Conservation (phyloP, 2,113 vertebrate species). For the Oreamnos americanus region DNA sequence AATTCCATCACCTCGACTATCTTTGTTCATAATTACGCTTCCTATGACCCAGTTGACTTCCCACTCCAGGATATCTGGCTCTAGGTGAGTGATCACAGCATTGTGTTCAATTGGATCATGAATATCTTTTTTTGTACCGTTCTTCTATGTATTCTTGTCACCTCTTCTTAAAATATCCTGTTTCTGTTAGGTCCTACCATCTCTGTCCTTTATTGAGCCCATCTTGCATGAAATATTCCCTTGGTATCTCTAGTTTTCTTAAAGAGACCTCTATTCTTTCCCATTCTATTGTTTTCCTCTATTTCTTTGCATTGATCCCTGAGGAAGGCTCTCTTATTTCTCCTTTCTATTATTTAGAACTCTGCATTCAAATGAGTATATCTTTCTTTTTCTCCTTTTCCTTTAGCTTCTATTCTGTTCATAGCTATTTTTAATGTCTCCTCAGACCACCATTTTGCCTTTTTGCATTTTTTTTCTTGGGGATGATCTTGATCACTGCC, state of each 20-base stretch:
- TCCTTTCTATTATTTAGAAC: background rate
- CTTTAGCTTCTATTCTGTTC: background rate
- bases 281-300: background rate
- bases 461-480: background rate
- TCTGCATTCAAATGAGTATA: background rate
- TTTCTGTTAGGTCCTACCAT: background rate
- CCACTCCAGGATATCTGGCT: background rate
- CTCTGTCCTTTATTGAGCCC: background rate
- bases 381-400: background rate
- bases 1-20: background rate
- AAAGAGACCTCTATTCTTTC: background rate
- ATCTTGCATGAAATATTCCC: background rate
- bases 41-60: background rate
- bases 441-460: background rate
- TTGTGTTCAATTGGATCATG: rapidly evolving
- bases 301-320: background rate
- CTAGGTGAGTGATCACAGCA: background rate
- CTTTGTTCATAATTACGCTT: background rate
- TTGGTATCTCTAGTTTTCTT: background rate
- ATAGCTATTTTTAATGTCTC: background rate
- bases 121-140: background rate
- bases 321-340: background rate
- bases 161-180: background rate
- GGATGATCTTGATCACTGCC: background rate
- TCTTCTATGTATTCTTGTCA: background rate